Base-by-base conservation (phyloP, 2,113 vertebrate genomes). In the Uropsilus gracilis region DNA sequence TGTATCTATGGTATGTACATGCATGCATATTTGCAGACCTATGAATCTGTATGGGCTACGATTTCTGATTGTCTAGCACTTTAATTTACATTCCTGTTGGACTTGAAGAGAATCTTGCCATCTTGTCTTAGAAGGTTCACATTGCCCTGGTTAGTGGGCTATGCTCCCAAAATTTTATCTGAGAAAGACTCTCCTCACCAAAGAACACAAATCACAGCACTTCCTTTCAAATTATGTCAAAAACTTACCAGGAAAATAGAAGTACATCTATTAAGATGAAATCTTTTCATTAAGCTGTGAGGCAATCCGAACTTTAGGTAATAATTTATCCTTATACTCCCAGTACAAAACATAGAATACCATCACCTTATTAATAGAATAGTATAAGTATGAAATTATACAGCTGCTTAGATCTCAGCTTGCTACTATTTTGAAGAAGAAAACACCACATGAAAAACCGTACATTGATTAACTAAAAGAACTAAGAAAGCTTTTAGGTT, bases 281-380 rank as follows among this genome's bases (percentile, higher is more conserved):
- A 59, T 71, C 32, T 80, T 93, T 91, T 16, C 16, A 46, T 94
- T 91, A 85, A 90, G 5, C 39, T 90, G 30, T 61, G 66, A 96
- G 73, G 26, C 30, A 91, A 89, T 92, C 5, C 63, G 71, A 95
- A 91, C 44, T 2, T 34, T 88, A 82, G 39, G 10, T 37, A 68
- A 83, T 44, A 91, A 71, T 72, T 53, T 83, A 82, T 59, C 73
- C 63, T 90, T 91, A 48, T 0, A 72, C 69, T 18, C 50, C 1
- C 13, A 72, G 14, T 55, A n/a, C 13, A 61, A 87, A 75, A 17
- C 55, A 46, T 80, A 55, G 87, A 85, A 80, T 28, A 76, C 8
- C 17, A 44, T 72, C 57, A 24, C 24, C 57, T 77, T 61, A 61
- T 61, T 72, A 55, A 90, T 39, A 87, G 61, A 55, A 61, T 64